Conservation (phyloP, 2,888 invertebrate species). For the Cheilosia scutellata region DNA sequence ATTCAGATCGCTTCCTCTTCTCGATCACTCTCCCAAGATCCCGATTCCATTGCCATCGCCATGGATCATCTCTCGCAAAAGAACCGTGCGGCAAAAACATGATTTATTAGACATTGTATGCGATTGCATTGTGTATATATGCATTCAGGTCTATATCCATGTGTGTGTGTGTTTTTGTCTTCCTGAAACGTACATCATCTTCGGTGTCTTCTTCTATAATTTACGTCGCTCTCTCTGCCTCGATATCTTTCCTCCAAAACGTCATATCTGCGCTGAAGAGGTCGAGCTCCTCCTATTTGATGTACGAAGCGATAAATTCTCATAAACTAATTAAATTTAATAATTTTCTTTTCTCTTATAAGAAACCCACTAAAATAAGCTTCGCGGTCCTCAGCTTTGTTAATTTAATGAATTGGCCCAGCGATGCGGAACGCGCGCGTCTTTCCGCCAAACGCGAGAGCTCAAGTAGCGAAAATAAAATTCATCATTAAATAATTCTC, state of each 20-base stretch:
- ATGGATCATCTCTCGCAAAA: constrained; percentile 58
- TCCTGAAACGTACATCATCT: constrained; percentile 52
- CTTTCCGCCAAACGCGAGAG: not conserved
- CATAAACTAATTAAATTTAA: constrained; percentile 76
- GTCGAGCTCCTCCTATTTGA: constrained; percentile 73
- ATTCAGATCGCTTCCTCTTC: constrained; percentile 58
- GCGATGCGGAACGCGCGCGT: constrained; percentile 62
- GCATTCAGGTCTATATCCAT: not conserved
- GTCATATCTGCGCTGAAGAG: constrained; percentile 17
- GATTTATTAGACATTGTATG: constrained; percentile 55
- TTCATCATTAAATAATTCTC: constrained; percentile 50
- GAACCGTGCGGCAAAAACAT: constrained; percentile 29
- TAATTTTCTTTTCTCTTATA: constrained; percentile 38
- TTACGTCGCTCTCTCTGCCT: constrained; percentile 18
- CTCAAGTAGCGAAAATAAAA: constrained; percentile 39
- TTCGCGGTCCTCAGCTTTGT: constrained; percentile 15
- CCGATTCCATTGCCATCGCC: constrained; percentile 29
- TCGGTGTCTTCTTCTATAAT: constrained; percentile 21
- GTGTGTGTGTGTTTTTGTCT: constrained; percentile 17
- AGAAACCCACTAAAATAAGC: not conserved
- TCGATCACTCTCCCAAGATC: constrained; percentile 56
- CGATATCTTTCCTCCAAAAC: constrained; percentile 15
- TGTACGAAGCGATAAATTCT: constrained; percentile 73
- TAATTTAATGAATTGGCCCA: constrained; percentile 68
- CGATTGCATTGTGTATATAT: constrained; percentile 48